Base-by-base conservation (phyloP, 2,888 invertebrate genomes). In the Epistrophe eligans region DNA sequence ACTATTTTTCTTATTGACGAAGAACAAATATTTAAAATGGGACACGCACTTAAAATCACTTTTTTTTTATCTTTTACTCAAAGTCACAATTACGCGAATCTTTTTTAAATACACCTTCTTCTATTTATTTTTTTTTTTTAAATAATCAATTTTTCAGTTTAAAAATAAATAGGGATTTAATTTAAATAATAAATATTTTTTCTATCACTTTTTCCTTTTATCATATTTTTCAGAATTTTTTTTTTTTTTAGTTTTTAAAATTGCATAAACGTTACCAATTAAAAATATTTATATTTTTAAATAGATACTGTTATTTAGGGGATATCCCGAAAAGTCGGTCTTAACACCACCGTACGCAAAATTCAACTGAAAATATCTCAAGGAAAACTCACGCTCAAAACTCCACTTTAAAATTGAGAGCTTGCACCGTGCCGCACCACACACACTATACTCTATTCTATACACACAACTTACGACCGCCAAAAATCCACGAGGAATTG, bases 321-420 rank as follows among this genome's bases (percentile, higher is more conserved):
- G 76, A 64, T 77, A 79, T 88, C 83, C 77, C 88, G 84, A 84
- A 91, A 91, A 90, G 90, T 91, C 84, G 91, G 90, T 91, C 92
- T 91, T 91, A 90, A 90, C 91, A 90, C 91, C 91, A 90, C 90
- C 90, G 91, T 91, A 91, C 91, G 91, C 91, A 91, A 92, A 92
- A 92, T 91, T 91, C 90, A 92, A 92, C 92, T 92, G 15, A 89
- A 92, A 89, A 72, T 71, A 52, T 79, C 52, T 45, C 79, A 79
- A 87, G 71, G 79, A 87, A 82, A 83, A 87, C 83, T 79, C 83
- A 83, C 83, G 79, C 83, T 87, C 83, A 87, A 87, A 87, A 87
- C 87, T 83, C 83, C 60, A 79, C 71, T 71, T 70, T 79, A 10
- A 62, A 55, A 83, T 66, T 76, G 64, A 40, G 48, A 48, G 35